Base-by-base conservation (phyloP, 2,888 invertebrate species). In the Dolichomitus sp. region DNA sequence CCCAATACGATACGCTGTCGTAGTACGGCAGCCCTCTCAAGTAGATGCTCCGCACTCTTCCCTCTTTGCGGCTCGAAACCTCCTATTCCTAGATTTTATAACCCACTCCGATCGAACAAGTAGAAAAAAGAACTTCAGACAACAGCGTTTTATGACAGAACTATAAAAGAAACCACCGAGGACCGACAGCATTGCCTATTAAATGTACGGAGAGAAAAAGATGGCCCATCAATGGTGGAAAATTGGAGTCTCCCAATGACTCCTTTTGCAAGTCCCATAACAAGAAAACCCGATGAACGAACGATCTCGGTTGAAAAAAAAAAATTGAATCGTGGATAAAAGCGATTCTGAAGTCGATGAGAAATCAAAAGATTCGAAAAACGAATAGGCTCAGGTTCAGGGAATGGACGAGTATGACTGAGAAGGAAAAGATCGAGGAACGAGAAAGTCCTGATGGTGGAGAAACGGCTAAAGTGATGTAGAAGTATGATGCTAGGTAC, bases 141-240 rank as follows among this genome's bases (percentile, higher is more conserved):
- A 86, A 85, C 87, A 83, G 85, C 85, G 88, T 91, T 91, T 91
- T 92, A 90, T 88, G 90, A 91, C 89, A 86, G 7, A 40, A 87
- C 87, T 88, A 88, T 88, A 89, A 89, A 90, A 90, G 88, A 88
- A 87, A 19, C 12, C 33, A 48, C 50, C 9, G 5, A 30, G 30
- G 7, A 72, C 14, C 23, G 19, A 23, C 70, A 17, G 30, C 42
- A 57, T 57, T 30, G 57, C 42, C 70, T 30, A 70, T 70, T 42
- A 59, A 72, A 42, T 57, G 33, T 48, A 6, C 2, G 9, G 37
- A 37, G 9, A 40, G 14, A 68, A 33, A 45, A 48, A 66, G n/a
- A 14, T n/a, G 19, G 54, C n/a, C 6, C 50, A 57, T 12, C 14
- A n/a, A 14, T 48, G 42, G 17, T 40, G n/a, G 33, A 30, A 33